Percentiles rank a stretch among this genome's conserved stretches.
phyloP scores from a whole-genome alignment of 2,797 vertebrate genomes.

The Hemitrygon akajei region DNA sequence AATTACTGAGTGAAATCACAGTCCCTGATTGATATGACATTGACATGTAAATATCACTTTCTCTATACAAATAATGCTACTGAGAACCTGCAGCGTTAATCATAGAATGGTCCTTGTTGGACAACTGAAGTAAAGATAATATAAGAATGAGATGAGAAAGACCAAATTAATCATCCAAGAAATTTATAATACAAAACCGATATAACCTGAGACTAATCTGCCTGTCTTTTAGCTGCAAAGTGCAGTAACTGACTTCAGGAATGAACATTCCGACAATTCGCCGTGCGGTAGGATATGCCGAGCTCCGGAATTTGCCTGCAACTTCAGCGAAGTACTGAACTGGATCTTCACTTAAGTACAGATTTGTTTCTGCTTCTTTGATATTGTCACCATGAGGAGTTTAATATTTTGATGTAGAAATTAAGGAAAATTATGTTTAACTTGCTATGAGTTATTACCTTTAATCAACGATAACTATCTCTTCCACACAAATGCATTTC shows the following conservation, averaged over 20 bases:
- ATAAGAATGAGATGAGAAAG: too few species aligned
- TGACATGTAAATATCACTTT: background rate
- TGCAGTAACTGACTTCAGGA: background rate
- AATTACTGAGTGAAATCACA: background rate
- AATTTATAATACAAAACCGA: background rate
- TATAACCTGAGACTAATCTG: background rate
- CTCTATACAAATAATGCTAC: background rate
- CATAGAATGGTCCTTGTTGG: background rate
- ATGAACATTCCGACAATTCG: background rate
- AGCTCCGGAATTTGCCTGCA: background rate
- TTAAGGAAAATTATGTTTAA: background rate
- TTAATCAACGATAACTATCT: background rate
- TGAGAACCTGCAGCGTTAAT: background rate
- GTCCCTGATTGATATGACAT: background rate
- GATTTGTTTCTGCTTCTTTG: background rate
- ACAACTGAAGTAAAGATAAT: background rate
- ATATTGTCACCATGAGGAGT: background rate
- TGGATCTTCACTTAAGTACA: background rate
- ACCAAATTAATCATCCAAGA: too few species aligned
- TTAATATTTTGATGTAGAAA: background rate
- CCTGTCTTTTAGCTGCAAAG: background rate
- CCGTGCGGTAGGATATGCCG: background rate
- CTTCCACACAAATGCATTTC: background rate
- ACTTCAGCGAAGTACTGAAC: background rate
- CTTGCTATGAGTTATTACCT: background rate